A percentile compares a stretch with the other conserved stretches of the same genome.
phyloP scores from a whole-genome alignment of 2,888 invertebrate genomes.

The Deladenus siricidicola region DNA sequence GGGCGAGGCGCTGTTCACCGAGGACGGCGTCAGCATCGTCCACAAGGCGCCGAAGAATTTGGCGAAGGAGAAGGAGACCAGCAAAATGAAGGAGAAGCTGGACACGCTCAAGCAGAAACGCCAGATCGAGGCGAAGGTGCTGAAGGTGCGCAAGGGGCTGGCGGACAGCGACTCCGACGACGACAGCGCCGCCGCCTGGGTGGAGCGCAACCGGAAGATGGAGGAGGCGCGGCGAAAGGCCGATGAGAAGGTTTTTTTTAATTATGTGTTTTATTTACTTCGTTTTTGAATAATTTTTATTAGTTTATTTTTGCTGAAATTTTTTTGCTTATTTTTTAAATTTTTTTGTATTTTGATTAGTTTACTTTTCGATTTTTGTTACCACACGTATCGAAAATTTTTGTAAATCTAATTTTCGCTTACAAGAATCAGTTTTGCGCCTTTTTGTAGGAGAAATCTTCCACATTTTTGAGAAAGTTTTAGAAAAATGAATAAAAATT shows the following conservation, averaged over 20 bases:
- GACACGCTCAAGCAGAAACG: constrained; percentile 70
- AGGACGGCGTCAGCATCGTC: constrained; percentile 55
- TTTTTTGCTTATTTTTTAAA: no score
- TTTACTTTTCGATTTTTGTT: no score
- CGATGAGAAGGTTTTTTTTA: constrained; percentile 61
- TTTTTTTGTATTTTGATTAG: not conserved
- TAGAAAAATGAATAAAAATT: no score
- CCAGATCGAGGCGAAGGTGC: constrained; percentile 61
- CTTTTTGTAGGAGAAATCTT: no score
- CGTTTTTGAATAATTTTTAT: constrained; percentile 50
- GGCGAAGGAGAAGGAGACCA: constrained; percentile 65
- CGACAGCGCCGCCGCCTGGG: constrained; percentile 65
- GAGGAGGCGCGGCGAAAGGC: constrained; percentile 75
- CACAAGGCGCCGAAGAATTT: constrained; percentile 58
- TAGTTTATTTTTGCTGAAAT: no score
- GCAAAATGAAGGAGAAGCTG: constrained; percentile 74
- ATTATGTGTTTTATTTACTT: not conserved
- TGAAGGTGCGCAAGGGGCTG: constrained; percentile 36
- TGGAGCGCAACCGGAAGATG: constrained; percentile 69
- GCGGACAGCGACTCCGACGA: constrained; percentile 41
- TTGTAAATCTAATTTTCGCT: no score
- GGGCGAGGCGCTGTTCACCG: constrained; percentile 56
- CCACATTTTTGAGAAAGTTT: no score
- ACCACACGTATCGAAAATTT: no score
- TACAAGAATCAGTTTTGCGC: no score